Percentiles rank a stretch among this genome's conserved stretches.
These are phyloP conservation scores for Machimus atricapillus DNA, from an alignment of 2,888 invertebrate genomes.

Conservation along the genomic window DNA sequence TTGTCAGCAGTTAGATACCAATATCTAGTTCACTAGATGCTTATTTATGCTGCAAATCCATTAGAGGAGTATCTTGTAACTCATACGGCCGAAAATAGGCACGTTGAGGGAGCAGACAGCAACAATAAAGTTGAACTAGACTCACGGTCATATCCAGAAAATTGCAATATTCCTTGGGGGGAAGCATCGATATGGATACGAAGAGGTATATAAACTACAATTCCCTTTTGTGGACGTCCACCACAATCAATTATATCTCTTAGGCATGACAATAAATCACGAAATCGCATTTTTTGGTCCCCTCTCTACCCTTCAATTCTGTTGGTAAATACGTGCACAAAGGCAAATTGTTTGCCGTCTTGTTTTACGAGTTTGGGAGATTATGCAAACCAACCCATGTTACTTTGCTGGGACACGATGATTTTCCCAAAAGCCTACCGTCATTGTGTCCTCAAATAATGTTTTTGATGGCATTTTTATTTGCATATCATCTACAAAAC, in stretches of 20 bases:
- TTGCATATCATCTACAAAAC: not conserved
- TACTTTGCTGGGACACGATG: not conserved
- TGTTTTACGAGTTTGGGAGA: not conserved
- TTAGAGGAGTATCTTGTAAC: not conserved
- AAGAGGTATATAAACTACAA: not conserved
- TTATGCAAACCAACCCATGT: not conserved
- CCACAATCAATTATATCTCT: not conserved
- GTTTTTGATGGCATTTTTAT: slow-evolving; percentile 3
- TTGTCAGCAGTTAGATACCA: not conserved
- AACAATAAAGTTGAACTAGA: not conserved
- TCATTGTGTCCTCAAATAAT: not conserved
- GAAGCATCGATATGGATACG: not conserved
- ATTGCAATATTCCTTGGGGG: not conserved
- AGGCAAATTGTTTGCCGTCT: not conserved
- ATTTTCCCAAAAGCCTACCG: not conserved
- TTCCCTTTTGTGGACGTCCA: not conserved
- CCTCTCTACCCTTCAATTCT: not conserved
- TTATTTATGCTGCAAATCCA: not conserved
- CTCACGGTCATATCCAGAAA: not conserved
- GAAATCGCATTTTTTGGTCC: not conserved
- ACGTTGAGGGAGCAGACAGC: not conserved
- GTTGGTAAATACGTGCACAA: not conserved
- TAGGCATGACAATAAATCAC: not conserved
- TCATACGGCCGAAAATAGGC: not conserved
- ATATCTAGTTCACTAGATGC: not conserved